Conservation (phyloP, 2,113 vertebrate genomes). For the Megaceryle maxima region DNA sequence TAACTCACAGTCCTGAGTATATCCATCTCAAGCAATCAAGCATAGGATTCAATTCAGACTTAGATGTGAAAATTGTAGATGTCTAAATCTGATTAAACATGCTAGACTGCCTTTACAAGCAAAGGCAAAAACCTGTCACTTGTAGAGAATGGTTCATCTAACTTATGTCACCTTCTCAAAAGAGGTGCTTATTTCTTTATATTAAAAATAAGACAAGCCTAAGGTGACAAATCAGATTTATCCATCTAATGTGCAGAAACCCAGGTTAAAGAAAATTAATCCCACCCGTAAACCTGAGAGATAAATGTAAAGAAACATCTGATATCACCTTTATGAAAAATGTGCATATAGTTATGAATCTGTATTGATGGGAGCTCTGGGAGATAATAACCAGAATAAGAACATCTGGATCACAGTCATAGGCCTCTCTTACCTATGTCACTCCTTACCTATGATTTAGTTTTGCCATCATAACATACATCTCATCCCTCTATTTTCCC, state of each 20-base stretch:
- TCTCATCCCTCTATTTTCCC: not conserved
- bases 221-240: not conserved
- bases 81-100: not conserved
- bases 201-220: not conserved
- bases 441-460: not conserved
- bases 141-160: not conserved
- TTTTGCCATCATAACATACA: not conserved
- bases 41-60: not conserved
- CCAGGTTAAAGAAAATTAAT: not conserved
- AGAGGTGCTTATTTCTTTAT: not conserved
- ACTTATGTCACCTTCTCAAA: not conserved
- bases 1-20: not conserved
- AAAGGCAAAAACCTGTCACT: not conserved
- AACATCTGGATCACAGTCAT: not conserved
- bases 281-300: not conserved
- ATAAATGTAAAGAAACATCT: not conserved
- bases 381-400: not conserved
- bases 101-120: not conserved
- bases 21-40: not conserved
- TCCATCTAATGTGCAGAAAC: not conserved
- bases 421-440: not conserved
- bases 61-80: not conserved
- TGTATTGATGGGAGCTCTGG: not conserved
- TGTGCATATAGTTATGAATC: not conserved
- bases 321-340: not conserved